These are phyloP conservation scores for Dynastes maya DNA, from an alignment of 2,888 invertebrate species.

Conservation along the genomic window DNA sequence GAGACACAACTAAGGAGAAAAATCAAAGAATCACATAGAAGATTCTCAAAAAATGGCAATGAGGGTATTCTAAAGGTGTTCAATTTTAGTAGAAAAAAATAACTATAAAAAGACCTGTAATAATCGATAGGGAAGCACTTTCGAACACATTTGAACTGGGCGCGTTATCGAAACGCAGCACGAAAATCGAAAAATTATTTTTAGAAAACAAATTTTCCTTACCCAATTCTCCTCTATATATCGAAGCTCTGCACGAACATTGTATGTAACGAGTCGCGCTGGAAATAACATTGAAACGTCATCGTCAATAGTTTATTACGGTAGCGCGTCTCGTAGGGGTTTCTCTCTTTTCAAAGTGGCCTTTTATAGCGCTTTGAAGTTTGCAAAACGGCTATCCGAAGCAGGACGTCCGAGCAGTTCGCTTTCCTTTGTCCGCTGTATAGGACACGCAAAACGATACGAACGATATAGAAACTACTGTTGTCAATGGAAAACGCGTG, in stretches of 20 bases:
- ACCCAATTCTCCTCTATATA: neutral
- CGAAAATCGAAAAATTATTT: slow-evolving; percentile 11
- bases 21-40: too few species aligned
- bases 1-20: too few species aligned
- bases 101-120: too few species aligned
- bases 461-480: too few species aligned
- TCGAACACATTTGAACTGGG: neutral
- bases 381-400: neutral
- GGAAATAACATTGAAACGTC: slow-evolving; percentile 15
- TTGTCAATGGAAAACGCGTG: too few species aligned
- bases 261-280: neutral
- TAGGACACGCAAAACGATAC: neutral
- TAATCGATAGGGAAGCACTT: slow-evolving; percentile 4
- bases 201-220: slow-evolving; percentile 11
- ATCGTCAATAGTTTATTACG: slow-evolving; percentile 13
- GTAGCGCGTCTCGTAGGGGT: neutral
- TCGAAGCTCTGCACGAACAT: neutral
- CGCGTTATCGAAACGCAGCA: neutral
- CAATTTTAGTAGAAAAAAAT: too few species aligned
- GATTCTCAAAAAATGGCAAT: too few species aligned
- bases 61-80: too few species aligned
- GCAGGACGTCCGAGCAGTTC: slow-evolving; percentile 1
- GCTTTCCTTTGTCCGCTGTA: neutral
- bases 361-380: neutral
- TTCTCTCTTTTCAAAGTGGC: neutral